Evolutionary conservation across 2,888 invertebrate genomes (phyloP).

Genomic region (Crematogaster levior): DNA sequence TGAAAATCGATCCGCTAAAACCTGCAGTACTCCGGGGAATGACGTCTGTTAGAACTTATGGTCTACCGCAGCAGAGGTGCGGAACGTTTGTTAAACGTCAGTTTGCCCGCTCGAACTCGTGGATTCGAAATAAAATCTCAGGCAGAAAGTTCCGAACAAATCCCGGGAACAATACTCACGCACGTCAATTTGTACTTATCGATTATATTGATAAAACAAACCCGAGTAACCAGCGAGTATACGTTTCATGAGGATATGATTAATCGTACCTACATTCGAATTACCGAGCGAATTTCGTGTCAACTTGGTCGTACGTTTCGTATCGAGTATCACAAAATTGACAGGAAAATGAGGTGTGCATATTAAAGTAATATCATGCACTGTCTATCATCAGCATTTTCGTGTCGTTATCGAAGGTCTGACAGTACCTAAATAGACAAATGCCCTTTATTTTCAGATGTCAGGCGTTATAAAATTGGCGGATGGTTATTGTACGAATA

Average conservation of each 20-base stretch:
- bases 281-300: constrained; percentile 39
- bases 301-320: constrained; percentile 23
- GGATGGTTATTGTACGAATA: constrained; percentile 1
- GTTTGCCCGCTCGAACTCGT: constrained; percentile 19
- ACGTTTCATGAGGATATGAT: neutral
- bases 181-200: constrained; percentile 30
- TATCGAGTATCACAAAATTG: constrained; percentile 41
- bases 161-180: neutral
- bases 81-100: constrained; percentile 15
- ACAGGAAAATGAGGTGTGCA: constrained; percentile 43
- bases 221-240: neutral
- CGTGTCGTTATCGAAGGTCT: constrained; percentile 10
- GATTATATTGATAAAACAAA: constrained; percentile 42
- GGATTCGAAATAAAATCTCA: constrained; percentile 11
- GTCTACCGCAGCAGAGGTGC: constrained; percentile 49
- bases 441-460: constrained; percentile 44
- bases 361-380: constrained; percentile 47
- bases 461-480: constrained; percentile 48
- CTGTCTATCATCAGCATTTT: constrained; percentile 46
- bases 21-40: constrained; percentile 76
- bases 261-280: constrained; percentile 31
- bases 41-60: constrained; percentile 78
- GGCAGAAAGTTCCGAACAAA: neutral
- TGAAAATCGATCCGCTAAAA: constrained; percentile 80
- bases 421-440: constrained; percentile 33